phyloP scores from a whole-genome alignment of 2,113 vertebrate species.

The Myotis davidii region DNA sequence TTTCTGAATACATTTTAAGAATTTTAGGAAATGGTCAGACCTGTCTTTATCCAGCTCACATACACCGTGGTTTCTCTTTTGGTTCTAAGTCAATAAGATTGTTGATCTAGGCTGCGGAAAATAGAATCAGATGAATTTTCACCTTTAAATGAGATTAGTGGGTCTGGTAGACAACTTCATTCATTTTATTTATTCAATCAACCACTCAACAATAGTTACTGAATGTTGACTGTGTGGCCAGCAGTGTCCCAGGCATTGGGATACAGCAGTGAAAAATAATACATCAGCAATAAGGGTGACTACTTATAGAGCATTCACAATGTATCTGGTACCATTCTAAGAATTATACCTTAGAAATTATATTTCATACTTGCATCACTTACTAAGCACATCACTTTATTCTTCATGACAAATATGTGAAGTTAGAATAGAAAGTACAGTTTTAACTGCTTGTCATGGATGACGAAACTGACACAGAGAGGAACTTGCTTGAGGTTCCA shows the following conservation, averaged over 20 bases:
- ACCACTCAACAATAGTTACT: background rate
- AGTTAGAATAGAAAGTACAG: slow-evolving; percentile 19
- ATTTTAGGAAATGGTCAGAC: background rate
- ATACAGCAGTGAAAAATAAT: background rate
- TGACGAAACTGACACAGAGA: background rate
- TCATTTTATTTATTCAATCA: slow-evolving; percentile 9
- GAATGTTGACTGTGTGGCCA: background rate
- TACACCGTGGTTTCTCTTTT: background rate
- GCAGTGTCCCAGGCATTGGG: background rate
- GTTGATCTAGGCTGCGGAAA: background rate
- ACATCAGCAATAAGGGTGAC: background rate
- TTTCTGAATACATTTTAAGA: background rate
- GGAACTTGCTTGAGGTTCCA: background rate
- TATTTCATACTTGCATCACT: background rate
- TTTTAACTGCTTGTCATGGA: background rate
- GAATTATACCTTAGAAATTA: background rate
- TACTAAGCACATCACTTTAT: slow-evolving; percentile 17
- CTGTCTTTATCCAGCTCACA: background rate
- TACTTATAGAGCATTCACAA: background rate
- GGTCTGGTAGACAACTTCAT: background rate
- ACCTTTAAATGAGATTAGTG: slow-evolving; percentile 18
- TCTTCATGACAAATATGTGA: slow-evolving; percentile 2
- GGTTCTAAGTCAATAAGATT: slow-evolving; percentile 19
- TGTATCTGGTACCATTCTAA: background rate
- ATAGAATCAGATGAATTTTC: slow-evolving; percentile 24